Percentiles rank a stretch among this genome's conserved stretches.
phyloP scores from a whole-genome alignment of 1,140 invertebrate species.

The Wasmannia auropunctata region DNA sequence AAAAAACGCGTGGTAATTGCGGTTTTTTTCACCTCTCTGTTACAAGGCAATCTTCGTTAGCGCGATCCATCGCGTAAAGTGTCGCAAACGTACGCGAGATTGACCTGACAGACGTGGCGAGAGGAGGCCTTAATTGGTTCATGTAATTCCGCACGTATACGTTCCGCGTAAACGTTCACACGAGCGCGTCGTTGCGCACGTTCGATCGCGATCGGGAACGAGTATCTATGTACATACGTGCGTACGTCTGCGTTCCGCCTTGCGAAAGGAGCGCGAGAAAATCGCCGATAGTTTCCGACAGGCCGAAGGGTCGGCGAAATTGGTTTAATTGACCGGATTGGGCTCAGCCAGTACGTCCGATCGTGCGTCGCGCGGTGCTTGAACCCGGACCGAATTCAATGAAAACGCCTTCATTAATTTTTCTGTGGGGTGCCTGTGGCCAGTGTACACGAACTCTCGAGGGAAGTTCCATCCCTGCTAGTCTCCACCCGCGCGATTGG shows the following conservation, averaged over 20 bases:
- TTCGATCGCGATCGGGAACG: background rate
- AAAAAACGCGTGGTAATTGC: background rate
- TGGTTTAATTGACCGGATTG: conserved; percentile 77
- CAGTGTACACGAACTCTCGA: conserved; percentile 47
- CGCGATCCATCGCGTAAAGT: conserved; percentile 1
- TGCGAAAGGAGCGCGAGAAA: conserved; percentile 39
- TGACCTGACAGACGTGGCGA: conserved; percentile 29
- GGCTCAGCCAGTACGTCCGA: conserved; percentile 53
- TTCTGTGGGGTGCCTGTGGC: conserved; percentile 16
- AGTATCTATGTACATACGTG: background rate
- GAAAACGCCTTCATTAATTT: conserved; percentile 69
- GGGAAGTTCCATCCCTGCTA: conserved; percentile 17
- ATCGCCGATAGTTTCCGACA: conserved; percentile 44
- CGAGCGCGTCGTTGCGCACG: conserved; percentile 28
- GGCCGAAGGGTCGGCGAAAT: conserved; percentile 71
- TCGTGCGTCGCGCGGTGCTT: conserved; percentile 59
- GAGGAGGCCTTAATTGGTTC: conserved; percentile 54
- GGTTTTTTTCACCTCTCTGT: background rate
- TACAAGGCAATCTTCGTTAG: background rate
- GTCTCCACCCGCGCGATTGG: background rate
- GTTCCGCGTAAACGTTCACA: conserved; percentile 61
- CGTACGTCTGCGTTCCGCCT: background rate
- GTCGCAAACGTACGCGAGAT: conserved; percentile 39
- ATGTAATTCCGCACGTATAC: conserved; percentile 40
- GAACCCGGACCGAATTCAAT: conserved; percentile 59